A percentile compares a stretch with the other conserved stretches of the same genome.
phyloP scores from a whole-genome alignment of 1,140 invertebrate species.

The Drosophila quadrilineata region DNA sequence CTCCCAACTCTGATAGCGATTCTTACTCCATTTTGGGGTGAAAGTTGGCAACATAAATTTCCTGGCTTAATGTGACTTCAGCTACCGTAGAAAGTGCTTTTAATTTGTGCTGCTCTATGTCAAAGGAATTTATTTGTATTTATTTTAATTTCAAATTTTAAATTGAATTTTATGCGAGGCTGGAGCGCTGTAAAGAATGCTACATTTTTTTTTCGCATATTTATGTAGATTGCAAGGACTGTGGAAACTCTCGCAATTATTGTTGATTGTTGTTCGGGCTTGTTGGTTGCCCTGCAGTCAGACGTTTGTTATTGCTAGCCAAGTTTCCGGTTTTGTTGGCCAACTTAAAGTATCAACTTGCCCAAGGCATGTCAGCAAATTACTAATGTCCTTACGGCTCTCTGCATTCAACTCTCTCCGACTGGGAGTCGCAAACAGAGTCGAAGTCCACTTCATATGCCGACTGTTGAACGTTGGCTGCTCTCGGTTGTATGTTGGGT shows the following conservation, averaged over 20 bases:
- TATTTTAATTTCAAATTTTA: slow-evolving; percentile 2
- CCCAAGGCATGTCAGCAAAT: slow-evolving; percentile 48
- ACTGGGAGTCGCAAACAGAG: slow-evolving; percentile 7
- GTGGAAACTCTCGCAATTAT: slow-evolving; percentile 46
- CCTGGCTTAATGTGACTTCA: slow-evolving; percentile 9
- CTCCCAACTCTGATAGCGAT: not conserved
- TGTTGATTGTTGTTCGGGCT: slow-evolving; percentile 57
- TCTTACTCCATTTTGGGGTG: not conserved
- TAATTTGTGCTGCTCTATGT: not conserved
- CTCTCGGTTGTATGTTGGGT: too few relatives aligned
- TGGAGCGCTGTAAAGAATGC: too few relatives aligned
- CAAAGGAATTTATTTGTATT: not conserved
- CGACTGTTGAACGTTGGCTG: not conserved
- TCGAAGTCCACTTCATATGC: slow-evolving; percentile 41
- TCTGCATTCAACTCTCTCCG: not conserved
- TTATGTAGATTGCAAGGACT: too few relatives aligned
- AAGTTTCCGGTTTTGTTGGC: slow-evolving; percentile 13
- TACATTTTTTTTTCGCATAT: not conserved
- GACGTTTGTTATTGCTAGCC: slow-evolving; percentile 36
- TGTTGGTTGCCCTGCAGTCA: slow-evolving; percentile 32
- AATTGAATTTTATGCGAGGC: too few relatives aligned
- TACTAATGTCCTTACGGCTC: slow-evolving; percentile 45
- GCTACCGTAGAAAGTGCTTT: not conserved
- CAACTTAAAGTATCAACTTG: slow-evolving; percentile 31
- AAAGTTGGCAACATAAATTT: slow-evolving; percentile 38